Evolutionary conservation across 2,797 vertebrate genomes (phyloP), one percentile per base, ranked within the genome.

Genomic region (Malurus splendens): DNA sequence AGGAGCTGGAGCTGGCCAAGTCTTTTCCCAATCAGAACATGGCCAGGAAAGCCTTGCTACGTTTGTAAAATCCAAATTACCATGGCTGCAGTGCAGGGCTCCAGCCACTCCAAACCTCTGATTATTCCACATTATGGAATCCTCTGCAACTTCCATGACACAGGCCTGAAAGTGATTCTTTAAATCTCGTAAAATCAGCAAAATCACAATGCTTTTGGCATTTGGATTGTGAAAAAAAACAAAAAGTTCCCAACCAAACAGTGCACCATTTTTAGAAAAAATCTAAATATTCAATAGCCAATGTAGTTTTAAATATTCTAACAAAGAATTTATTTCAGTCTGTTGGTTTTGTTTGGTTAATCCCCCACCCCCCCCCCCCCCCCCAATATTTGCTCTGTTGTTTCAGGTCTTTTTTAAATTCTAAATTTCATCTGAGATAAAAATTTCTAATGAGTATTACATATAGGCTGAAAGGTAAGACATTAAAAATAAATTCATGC

Each of bases 1-100:
- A 48, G 23, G 25, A 44, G 25, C 27, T 52, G 0, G 2, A 39
- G 27, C 23, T 64, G 44, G 19, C 28, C 33, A 52, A 60, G 20
- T 8, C 3, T 33, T 30, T 67, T 13, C 32, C 8, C 4, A 41
- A 7, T 14, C 7, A 50, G n/a, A 32, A 9, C 15, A 18, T 0
- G 14, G n/a, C 50, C 33, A 61, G 54, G 9, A 54, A 55, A 70
- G 7, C 23, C 60, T 36, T 16, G 15, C 17, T 38, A 9, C 39
- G 10, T 6, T 51, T 54, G 20, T 11, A 32, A 45, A 72, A 32
- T 9, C 18, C 45, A 57, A 45, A 32, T 32, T 42, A 25, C 33
- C 38, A 15, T 3, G 14, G 17, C 33, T 44, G 5, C 16, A 80
- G 60, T 18, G 10, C 42, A 72, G 41, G 28, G 38, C 41, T 73